These are phyloP conservation scores for Cotesia typhae DNA, from an alignment of 1,140 invertebrate genomes.

Conservation along the genomic window DNA sequence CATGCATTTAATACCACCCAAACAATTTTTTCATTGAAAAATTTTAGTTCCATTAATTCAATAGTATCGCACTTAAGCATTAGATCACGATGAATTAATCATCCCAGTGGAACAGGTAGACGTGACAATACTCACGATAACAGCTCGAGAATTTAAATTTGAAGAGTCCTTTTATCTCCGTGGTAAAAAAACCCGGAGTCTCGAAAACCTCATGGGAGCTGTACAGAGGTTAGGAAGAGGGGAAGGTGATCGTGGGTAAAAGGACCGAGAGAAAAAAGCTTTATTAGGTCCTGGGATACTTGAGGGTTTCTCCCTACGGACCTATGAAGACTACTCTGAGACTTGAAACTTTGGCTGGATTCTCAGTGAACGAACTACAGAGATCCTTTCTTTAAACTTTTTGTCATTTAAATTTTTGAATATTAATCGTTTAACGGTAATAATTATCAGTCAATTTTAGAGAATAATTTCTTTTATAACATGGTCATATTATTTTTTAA, in stretches of 20 bases:
- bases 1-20: too few species aligned
- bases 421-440: not conserved
- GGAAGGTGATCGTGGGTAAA: not conserved
- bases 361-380: not conserved
- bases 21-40: not conserved
- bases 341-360: not conserved
- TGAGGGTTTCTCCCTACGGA: slow-evolving; percentile 3
- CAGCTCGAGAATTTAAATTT: slow-evolving; percentile 17
- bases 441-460: too few species aligned
- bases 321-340: slow-evolving; percentile 7
- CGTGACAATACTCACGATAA: slow-evolving; percentile 13
- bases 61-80: not conserved
- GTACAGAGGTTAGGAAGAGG: not conserved
- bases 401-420: not conserved
- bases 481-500: too few species aligned
- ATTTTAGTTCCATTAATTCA: not conserved
- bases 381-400: not conserved
- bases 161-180: slow-evolving; percentile 6
- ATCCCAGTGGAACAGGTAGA: not conserved
- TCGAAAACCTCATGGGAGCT: not conserved
- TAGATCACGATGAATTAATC: slow-evolving; percentile 1
- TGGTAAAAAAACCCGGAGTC: not conserved
- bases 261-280: not conserved
- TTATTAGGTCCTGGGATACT: slow-evolving; percentile 12
- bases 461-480: too few species aligned